Percentiles rank a stretch among this genome's conserved stretches.
Evolutionary conservation across 2,888 invertebrate genomes (phyloP).

Genomic region (Lordiphosa fenestrarum): DNA sequence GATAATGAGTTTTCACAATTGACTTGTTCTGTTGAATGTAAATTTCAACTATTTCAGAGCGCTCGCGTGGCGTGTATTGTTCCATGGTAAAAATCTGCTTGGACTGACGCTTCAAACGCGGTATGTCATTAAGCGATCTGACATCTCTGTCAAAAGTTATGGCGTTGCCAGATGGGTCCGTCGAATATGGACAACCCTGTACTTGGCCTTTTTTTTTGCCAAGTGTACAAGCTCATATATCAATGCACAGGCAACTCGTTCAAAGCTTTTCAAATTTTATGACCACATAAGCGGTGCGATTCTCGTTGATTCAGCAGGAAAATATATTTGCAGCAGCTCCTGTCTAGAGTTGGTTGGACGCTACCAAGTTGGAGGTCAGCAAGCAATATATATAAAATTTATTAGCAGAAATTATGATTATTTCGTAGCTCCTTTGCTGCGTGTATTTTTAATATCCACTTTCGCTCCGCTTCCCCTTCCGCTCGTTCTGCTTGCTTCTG

Average conservation of each 20-base stretch:
- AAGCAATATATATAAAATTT: constrained; percentile 71
- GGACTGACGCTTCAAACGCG: too few species aligned
- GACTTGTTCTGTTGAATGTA: too few species aligned
- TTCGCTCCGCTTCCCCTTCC: constrained; percentile 31
- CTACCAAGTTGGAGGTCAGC: not conserved
- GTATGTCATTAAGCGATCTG: too few species aligned
- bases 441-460: constrained; percentile 70
- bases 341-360: not conserved
- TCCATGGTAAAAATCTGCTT: too few species aligned
- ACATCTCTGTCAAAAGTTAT: too few species aligned
- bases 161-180: too few species aligned
- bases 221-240: constrained; percentile 31
- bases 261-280: constrained; percentile 61
- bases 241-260: constrained; percentile 31
- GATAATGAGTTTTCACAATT: too few species aligned
- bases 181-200: too few species aligned
- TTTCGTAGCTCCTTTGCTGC: constrained; percentile 69
- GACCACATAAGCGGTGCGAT: constrained; percentile 60
- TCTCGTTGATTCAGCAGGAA: constrained; percentile 58
- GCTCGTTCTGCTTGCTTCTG: constrained; percentile 1
- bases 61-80: too few species aligned
- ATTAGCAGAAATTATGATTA: constrained; percentile 75
- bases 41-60: too few species aligned
- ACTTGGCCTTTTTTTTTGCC: too few species aligned
- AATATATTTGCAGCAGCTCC: constrained; percentile 12